phyloP scores from a whole-genome alignment of 2,797 vertebrate genomes.

The Acestrorhynchus altus region DNA sequence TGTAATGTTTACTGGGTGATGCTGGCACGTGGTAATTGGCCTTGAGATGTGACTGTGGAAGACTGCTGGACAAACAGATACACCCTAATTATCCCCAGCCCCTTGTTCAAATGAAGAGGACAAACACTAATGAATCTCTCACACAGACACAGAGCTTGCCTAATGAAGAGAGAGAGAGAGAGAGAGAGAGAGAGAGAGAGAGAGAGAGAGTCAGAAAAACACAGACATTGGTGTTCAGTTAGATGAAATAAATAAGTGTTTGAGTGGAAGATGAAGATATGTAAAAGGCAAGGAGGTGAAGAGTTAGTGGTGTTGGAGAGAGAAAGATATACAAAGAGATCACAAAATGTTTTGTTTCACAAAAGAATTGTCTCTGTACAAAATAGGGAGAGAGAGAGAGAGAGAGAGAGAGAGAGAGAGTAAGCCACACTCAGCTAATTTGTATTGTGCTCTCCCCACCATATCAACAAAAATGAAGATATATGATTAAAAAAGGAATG shows the following conservation, averaged over 20 bases:
- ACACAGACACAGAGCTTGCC: constrained; percentile 69
- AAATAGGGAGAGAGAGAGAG: constrained; percentile 18
- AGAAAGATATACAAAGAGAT: not conserved
- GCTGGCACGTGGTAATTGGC: constrained; percentile 76
- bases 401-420: constrained; percentile 22
- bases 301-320: constrained; percentile 5
- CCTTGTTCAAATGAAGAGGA: constrained; percentile 79
- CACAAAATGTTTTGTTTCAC: not conserved
- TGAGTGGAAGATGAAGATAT: not conserved
- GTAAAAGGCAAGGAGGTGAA: constrained; percentile 32
- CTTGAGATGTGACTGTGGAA: constrained; percentile 74
- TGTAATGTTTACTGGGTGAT: constrained; percentile 65
- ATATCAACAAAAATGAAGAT: constrained; percentile 27
- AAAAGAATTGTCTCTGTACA: not conserved
- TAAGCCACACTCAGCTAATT: constrained; percentile 36
- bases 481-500: constrained; percentile 10
- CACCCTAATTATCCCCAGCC: constrained; percentile 80
- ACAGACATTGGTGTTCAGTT: constrained; percentile 42
- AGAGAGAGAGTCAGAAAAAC: constrained; percentile 10
- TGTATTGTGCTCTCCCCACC: constrained; percentile 28
- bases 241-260: constrained; percentile 35
- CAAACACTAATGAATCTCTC: constrained; percentile 83
- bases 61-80: constrained; percentile 79
- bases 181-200: constrained; percentile 54
- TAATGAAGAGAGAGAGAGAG: constrained; percentile 78